Evolutionary conservation across 2,113 vertebrate genomes (phyloP), one percentile per base, ranked within the genome.

Genomic region (Emydura subglobosa): DNA sequence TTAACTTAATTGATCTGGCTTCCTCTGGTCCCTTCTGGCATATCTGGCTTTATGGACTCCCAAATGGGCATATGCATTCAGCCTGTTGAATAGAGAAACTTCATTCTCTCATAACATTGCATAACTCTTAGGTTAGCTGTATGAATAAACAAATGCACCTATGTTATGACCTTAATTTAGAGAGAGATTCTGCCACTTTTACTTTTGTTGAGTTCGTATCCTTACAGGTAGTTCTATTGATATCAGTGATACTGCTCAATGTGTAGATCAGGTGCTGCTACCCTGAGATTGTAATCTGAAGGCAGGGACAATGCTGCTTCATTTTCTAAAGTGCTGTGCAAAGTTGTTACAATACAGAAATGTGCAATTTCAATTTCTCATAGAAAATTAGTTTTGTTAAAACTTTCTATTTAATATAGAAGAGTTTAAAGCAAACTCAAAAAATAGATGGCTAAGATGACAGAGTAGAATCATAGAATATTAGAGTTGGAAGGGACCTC

Each of bases 31-130:
- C 42, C 22, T 44, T 27, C 24, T 25, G n/a, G 72, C 42, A 76
- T 21, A 22, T 76, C 5, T 25, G 22, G 22, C 22, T 11, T 42
- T 76, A 76, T 24, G 72, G 72, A 44, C n/a, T 76, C 24, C 21
- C 10, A 27, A 27, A 25, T 24, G 72, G 59, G 0, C 6, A 74
- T 82, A 1, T 74, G 82, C 24, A 1, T 74, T 79, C 85, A 91
- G 39, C 25, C 83, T 25, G 0, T 29, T 88, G 2, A 92, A 0
- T 86, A 55, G 80, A n/a, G 2, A 78, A 65, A 0, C 22, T 82
- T 10, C 74, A 84, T 34, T 14, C n/a, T 1, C 0, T 1, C 55
- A 16, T 51, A 34, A 44, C 61, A 1, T 13, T 3, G 0, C 51
- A 34, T 2, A 1, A 3, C 44, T 82, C 10, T 1, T 8, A 4